phyloP scores from a whole-genome alignment of 2,888 invertebrate genomes.

The Caenorhabditis auriculariae region DNA sequence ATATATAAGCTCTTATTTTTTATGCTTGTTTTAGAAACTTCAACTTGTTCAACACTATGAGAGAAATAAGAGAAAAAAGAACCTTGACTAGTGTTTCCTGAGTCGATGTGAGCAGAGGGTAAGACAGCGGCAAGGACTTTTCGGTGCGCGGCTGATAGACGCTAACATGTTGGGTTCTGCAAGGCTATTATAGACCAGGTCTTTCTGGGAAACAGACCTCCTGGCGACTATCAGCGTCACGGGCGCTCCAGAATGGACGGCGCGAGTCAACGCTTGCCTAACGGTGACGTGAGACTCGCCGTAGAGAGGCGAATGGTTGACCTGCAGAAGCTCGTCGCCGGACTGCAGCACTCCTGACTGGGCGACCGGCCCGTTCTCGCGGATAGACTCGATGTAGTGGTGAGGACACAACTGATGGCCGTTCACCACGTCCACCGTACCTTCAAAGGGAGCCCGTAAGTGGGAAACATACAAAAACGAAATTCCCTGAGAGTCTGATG shows the following conservation, averaged over 20 bases:
- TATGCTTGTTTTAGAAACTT: too few species aligned
- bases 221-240: constrained; percentile 46
- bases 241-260: constrained; percentile 50
- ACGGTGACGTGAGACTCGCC: constrained; percentile 94
- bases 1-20: too few species aligned
- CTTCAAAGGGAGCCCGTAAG: constrained; percentile 65
- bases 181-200: constrained; percentile 16
- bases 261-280: constrained; percentile 80
- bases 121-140: constrained; percentile 50
- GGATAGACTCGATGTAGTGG: constrained; percentile 88
- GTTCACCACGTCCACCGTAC: constrained; percentile 93
- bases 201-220: constrained; percentile 12
- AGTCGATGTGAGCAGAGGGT: constrained; percentile 53
- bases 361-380: constrained; percentile 96
- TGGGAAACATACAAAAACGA: too few species aligned
- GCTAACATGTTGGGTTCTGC: constrained; percentile 48
- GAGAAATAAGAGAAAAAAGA: not conserved
- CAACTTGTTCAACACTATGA: too few species aligned
- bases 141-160: constrained; percentile 41
- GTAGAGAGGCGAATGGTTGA: constrained; percentile 83
- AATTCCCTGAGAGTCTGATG: too few species aligned
- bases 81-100: constrained; percentile 57
- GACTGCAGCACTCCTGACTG: constrained; percentile 83
- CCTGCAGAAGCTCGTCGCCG: constrained; percentile 88
- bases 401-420: constrained; percentile 95